A percentile compares a stretch with the other conserved stretches of the same genome.
phyloP scores from a whole-genome alignment of 2,797 vertebrate genomes.

The Sandelia bainsii region DNA sequence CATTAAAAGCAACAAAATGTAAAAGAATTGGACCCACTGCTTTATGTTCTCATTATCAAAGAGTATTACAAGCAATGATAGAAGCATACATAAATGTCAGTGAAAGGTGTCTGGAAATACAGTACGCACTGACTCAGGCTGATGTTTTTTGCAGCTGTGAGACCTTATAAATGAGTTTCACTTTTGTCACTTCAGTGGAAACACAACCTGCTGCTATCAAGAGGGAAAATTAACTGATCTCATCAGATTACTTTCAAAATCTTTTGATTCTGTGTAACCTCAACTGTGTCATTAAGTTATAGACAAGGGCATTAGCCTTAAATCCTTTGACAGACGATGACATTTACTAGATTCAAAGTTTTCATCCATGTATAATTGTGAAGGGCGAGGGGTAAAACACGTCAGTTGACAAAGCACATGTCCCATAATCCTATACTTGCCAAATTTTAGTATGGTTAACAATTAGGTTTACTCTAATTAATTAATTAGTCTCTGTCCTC shows the following conservation, averaged over 20 bases:
- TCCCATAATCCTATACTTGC: not conserved
- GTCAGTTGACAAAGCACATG: not conserved
- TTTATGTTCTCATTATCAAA: slow-evolving; percentile 1
- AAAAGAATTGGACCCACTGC: not conserved
- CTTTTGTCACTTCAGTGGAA: slow-evolving; percentile 35
- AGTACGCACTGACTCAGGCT: slow-evolving; percentile 21
- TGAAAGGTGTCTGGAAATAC: slow-evolving; percentile 4
- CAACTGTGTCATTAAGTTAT: not conserved
- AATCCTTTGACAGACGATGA: not conserved
- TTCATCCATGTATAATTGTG: not conserved
- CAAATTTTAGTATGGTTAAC: not conserved
- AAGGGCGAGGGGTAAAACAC: not conserved
- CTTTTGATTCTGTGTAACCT: slow-evolving; percentile 11
- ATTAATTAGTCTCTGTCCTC: not conserved
- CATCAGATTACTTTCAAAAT: slow-evolving; percentile 4
- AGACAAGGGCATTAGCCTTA: not conserved
- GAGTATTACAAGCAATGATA: not conserved
- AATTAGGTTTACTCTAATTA: not conserved
- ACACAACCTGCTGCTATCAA: not conserved
- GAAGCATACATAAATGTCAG: not conserved
- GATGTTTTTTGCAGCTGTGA: slow-evolving; percentile 14
- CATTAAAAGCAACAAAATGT: not conserved
- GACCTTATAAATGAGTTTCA: slow-evolving; percentile 24
- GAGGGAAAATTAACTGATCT: not conserved
- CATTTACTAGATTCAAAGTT: slow-evolving; percentile 6